These are phyloP conservation scores for Desoria tigrina DNA, from an alignment of 2,888 invertebrate species.

Conservation along the genomic window DNA sequence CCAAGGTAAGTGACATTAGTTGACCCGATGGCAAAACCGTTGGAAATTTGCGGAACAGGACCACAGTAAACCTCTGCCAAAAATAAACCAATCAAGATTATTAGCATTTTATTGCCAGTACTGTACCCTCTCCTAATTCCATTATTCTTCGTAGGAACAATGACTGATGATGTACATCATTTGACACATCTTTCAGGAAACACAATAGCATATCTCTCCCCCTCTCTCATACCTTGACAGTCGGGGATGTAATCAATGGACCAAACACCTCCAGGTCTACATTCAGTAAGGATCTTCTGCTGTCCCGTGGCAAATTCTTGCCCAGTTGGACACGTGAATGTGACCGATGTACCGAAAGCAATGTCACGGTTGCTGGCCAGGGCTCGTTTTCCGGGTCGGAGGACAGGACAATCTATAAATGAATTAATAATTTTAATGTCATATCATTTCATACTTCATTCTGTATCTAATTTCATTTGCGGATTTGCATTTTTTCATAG, in stretches of 20 bases:
- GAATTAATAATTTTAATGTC: background rate
- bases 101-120: background rate
- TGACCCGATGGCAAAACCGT: constrained; percentile 93
- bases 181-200: constrained; percentile 1
- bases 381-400: constrained; percentile 82
- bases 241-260: constrained; percentile 86
- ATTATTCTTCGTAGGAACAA: background rate
- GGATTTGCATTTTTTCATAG: too few species aligned
- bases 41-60: constrained; percentile 95
- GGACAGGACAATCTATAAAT: constrained; percentile 76
- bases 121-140: background rate
- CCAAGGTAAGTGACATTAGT: constrained; percentile 93
- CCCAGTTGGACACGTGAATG: constrained; percentile 88
- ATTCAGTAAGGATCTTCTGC: constrained; percentile 78
- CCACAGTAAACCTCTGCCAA: constrained; percentile 84
- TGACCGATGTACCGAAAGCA: constrained; percentile 83
- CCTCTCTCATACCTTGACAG: constrained; percentile 82
- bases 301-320: constrained; percentile 92
- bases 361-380: constrained; percentile 88
- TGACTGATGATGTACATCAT: constrained; percentile 4
- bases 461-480: too few species aligned
- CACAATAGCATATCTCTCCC: too few species aligned
- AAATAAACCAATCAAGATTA: constrained; percentile 23
- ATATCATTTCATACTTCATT: background rate
- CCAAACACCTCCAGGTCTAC: constrained; percentile 88